These are phyloP conservation scores for Vicugna pacos DNA, from an alignment of 2,113 vertebrate genomes.

Conservation along the genomic window DNA sequence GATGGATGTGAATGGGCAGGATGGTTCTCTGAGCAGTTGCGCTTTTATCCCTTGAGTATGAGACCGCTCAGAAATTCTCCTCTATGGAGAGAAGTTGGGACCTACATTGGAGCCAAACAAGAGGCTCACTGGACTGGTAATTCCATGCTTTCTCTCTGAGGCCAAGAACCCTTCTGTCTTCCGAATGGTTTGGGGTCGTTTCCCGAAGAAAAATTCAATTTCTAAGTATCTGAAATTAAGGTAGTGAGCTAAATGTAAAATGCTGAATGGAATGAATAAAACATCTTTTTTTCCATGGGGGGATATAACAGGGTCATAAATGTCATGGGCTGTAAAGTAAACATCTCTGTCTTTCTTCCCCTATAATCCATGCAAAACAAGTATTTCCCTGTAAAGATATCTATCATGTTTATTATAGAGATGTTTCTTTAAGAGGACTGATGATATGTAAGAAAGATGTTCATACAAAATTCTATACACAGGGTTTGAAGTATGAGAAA, in stretches of 20 bases:
- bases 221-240: not conserved
- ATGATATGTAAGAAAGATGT: constrained; percentile 25
- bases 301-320: not conserved
- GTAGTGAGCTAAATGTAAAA: not conserved
- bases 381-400: not conserved
- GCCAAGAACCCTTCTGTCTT: not conserved
- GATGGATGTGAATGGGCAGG: not conserved
- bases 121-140: not conserved
- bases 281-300: not conserved
- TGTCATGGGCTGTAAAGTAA: not conserved
- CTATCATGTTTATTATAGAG: not conserved
- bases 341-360: not conserved
- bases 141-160: not conserved
- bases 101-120: not conserved
- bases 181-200: not conserved
- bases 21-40: not conserved
- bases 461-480: not conserved
- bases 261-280: not conserved
- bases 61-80: not conserved
- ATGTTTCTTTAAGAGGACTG: not conserved
- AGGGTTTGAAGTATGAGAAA: not conserved
- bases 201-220: not conserved
- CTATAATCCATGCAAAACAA: not conserved
- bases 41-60: not conserved
- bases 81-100: not conserved